Evolutionary conservation across 1,140 invertebrate genomes (phyloP).

Genomic region (Myzus persicae): DNA sequence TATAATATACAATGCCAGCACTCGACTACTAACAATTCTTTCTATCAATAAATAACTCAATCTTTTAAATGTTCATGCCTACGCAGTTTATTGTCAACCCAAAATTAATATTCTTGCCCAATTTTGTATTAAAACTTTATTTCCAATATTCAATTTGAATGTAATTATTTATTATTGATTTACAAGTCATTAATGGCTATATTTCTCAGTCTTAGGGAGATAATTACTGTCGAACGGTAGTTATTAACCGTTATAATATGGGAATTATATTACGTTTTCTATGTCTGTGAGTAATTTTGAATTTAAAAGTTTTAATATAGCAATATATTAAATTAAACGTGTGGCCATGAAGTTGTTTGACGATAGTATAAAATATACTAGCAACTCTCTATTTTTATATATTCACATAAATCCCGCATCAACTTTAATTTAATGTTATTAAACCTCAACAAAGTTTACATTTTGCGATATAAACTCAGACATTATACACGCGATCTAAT

Average conservation of each 20-base stretch:
- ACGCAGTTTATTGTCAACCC: background rate
- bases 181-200: background rate
- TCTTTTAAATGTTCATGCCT: background rate
- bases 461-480: background rate
- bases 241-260: too few relatives aligned
- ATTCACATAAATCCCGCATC: background rate
- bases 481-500: background rate
- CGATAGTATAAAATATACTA: background rate
- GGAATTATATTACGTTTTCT: background rate
- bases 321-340: background rate
- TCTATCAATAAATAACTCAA: background rate
- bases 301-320: background rate
- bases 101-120: background rate
- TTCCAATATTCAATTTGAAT: background rate
- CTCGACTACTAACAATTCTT: too few relatives aligned
- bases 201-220: background rate
- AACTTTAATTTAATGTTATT: slow-evolving; percentile 19
- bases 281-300: background rate
- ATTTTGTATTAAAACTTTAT: background rate
- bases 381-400: background rate
- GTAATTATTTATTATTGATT: background rate
- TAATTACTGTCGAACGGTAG: background rate
- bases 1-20: background rate
- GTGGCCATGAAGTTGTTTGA: background rate
- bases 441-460: background rate